A percentile compares a stretch with the other conserved stretches of the same genome.
phyloP scores from a whole-genome alignment of 2,113 vertebrate genomes.

The Xiphias gladius region DNA sequence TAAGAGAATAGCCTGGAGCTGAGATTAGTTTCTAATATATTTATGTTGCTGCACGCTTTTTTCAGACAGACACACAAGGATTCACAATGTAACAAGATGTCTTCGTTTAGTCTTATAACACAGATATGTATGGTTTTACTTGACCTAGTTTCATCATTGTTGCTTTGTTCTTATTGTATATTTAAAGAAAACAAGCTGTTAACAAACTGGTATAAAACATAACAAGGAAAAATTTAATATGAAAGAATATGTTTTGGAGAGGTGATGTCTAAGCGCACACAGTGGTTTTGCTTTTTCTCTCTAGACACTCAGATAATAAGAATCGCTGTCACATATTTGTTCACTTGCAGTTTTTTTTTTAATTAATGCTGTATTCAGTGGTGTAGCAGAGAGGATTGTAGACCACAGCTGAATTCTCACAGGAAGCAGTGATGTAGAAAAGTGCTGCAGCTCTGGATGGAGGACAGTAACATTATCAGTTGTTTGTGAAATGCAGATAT shows the following conservation, averaged over 20 bases:
- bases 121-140: background rate
- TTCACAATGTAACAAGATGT: background rate
- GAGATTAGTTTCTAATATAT: background rate
- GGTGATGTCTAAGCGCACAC: background rate
- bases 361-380: conserved; percentile 21
- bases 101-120: conserved; percentile 9
- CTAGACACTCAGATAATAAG: background rate
- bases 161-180: background rate
- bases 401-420: conserved; percentile 8
- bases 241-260: background rate
- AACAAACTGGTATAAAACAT: background rate
- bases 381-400: conserved; percentile 10
- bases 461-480: background rate
- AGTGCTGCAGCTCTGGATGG: background rate
- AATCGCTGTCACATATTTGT: background rate
- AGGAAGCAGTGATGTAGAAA: conserved; percentile 19
- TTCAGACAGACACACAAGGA: background rate
- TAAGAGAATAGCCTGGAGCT: too few relatives aligned
- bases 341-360: conserved; percentile 18
- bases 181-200: background rate
- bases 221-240: background rate
- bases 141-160: background rate
- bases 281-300: background rate
- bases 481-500: background rate
- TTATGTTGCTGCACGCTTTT: conserved; percentile 3